A percentile compares a stretch with the other conserved stretches of the same genome.
phyloP scores from a whole-genome alignment of 1,140 invertebrate genomes.

The Idris sp. region DNA sequence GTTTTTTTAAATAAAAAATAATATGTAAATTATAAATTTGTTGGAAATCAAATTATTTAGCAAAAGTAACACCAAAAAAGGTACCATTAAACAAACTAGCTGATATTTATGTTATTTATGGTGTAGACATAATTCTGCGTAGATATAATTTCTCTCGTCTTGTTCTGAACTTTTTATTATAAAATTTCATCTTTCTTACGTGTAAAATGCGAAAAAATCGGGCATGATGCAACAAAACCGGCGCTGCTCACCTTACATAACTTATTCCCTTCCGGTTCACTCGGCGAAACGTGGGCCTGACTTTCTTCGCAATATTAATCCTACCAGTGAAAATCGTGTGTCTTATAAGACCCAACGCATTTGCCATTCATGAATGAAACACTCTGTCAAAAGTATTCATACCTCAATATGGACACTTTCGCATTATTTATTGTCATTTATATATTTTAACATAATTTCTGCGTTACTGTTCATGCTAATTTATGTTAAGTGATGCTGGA shows the following conservation, averaged over 20 bases:
- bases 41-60: too few species aligned
- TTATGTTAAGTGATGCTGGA: conserved; percentile 22
- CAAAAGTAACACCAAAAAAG: too few species aligned
- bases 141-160: too few species aligned
- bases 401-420: conserved; percentile 1
- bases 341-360: conserved; percentile 19
- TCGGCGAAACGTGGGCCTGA: conserved; percentile 20
- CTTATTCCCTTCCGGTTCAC: conserved; percentile 45
- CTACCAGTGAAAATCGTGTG: conserved; percentile 40
- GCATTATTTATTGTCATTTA: conserved; percentile 32
- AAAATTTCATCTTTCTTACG: too few species aligned
- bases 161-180: too few species aligned
- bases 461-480: conserved; percentile 27
- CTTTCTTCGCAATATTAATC: conserved; percentile 52
- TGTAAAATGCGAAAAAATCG: conserved; percentile 5
- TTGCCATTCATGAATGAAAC: conserved; percentile 46
- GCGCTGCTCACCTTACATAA: conserved; percentile 43
- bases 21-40: too few species aligned
- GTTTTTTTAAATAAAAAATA: too few species aligned
- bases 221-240: conserved; percentile 35
- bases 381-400: conserved; percentile 16
- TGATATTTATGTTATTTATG: too few species aligned
- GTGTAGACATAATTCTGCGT: too few species aligned
- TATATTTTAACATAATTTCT: conserved; percentile 20
- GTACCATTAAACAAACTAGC: too few species aligned